A percentile compares a stretch with the other conserved stretches of the same genome.
Evolutionary conservation across 30 jellyfish, hydroid and myxozoan species (phyloP).

Genomic region (Sanderia malayensis): DNA sequence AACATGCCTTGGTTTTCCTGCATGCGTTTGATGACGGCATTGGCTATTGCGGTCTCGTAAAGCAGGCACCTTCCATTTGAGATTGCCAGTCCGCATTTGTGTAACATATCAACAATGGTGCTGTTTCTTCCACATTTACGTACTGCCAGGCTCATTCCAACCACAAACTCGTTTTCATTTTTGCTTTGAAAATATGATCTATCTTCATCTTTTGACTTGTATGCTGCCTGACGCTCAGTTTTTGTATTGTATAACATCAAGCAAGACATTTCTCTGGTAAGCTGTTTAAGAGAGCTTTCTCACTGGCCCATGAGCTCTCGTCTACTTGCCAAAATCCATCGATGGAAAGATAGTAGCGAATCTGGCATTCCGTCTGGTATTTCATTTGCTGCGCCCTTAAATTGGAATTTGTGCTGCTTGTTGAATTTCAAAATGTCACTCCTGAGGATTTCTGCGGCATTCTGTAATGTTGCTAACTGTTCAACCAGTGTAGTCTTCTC

Average conservation of each 20-base stretch:
- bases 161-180: background rate
- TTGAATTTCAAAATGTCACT: too few relatives aligned
- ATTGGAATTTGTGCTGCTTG: too few relatives aligned
- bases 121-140: background rate
- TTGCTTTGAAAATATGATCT: background rate
- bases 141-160: background rate
- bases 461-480: too few relatives aligned
- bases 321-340: conserved; percentile 2
- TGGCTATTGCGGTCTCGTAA: background rate
- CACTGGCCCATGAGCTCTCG: too few relatives aligned
- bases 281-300: background rate
- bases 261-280: too few relatives aligned
- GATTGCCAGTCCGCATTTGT: background rate
- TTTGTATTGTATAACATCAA: background rate
- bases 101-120: background rate
- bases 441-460: too few relatives aligned
- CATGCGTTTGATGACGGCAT: background rate
- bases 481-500: too few relatives aligned
- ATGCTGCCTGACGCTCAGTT: background rate
- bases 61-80: background rate
- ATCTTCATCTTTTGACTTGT: background rate
- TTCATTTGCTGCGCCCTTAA: too few relatives aligned
- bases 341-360: background rate
- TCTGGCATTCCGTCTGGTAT: too few relatives aligned
- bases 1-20: background rate